Evolutionary conservation across 2,797 vertebrate species (phyloP), one percentile per base, ranked within the genome.

Genomic region (Sebastolobus altivelis): DNA sequence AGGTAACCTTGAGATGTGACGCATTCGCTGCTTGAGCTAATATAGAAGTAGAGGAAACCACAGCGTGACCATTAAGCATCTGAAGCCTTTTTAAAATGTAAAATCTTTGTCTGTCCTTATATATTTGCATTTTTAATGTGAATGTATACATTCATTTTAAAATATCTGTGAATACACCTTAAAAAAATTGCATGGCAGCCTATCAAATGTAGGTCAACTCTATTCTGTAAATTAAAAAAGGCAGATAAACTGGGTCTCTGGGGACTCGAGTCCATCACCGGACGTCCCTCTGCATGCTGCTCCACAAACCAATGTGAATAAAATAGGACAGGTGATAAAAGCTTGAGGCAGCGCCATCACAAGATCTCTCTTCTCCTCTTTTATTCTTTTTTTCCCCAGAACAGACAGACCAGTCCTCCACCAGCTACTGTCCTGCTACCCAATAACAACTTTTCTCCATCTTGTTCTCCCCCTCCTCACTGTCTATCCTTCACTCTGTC

Each of bases 1-100:
- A 81, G 82, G 78, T 94, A 93, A 93, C 93, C 92, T 94, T 94
- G 94, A 92, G 81, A 90, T 88, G 88, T 93, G 91, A 93, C 91
- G 89, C 92, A 93, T 89, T 89, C 62, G 71, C 74, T 77, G 75
- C 72, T 55, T 9, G 25, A 78, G 86, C 77, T 79, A 83, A 81
- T 35, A 25, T 67, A 76, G 70, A 67, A 83, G 18, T 38, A 8
- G 27, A 61, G 12, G 25, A 67, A 63, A 54, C 18, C 22, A 40
- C 49, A 58, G 73, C 9, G 11, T 49, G 27, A 31, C 16, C 5
- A 22, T 1, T 11, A 54, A 37, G 12, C 35, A 8, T 54, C 37
- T 55, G 12, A 29, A 49, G n/a, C n/a, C 18, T 25, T 8, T 33
- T 63, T 22, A 25, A 33, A 9, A 13, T 72, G 22, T 22, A 1